A percentile compares a stretch with the other conserved stretches of the same genome.
These are phyloP conservation scores for Sminthurinus aureus DNA, from an alignment of 2,888 invertebrate species.

Conservation along the genomic window DNA sequence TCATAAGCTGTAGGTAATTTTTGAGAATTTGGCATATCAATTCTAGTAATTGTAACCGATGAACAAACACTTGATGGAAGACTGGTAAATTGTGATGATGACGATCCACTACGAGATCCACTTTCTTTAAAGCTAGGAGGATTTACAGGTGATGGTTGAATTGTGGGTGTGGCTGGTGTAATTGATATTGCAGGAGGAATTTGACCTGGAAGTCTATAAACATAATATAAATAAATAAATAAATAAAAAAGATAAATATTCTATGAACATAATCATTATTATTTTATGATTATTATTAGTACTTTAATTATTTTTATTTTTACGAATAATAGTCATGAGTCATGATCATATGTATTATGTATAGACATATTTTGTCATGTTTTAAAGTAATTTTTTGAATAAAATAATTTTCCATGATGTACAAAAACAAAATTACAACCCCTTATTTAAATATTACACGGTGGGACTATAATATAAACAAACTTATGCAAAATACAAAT, in stretches of 20 bases:
- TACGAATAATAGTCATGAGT: no score
- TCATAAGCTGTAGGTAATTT: constrained; percentile 54
- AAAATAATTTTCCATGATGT: not conserved
- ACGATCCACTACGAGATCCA: constrained; percentile 13
- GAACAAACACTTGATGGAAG: constrained; percentile 56
- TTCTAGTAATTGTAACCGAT: constrained; percentile 58
- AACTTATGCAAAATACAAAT: no score
- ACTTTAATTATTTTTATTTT: not conserved
- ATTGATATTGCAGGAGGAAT: constrained; percentile 57
- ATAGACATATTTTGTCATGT: no score
- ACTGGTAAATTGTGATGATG: constrained; percentile 24
- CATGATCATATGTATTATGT: no score
- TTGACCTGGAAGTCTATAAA: constrained; percentile 44
- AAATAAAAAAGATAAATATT: constrained; percentile 3
- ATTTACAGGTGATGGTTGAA: constrained; percentile 12
- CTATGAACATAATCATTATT: not conserved
- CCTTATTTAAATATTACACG: no score
- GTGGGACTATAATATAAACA: no score
- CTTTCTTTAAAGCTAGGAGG: not conserved
- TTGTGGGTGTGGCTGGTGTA: constrained; percentile 52
- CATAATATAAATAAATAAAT: not conserved
- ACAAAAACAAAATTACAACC: not conserved
- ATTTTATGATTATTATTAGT: not conserved
- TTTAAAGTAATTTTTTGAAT: no score
- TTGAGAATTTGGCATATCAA: constrained; percentile 55